A percentile compares a stretch with the other conserved stretches of the same genome.
These are phyloP conservation scores for Parazoanthus atlanticus DNA, from an alignment of 92 coral and sea anemone species.

Conservation along the genomic window DNA sequence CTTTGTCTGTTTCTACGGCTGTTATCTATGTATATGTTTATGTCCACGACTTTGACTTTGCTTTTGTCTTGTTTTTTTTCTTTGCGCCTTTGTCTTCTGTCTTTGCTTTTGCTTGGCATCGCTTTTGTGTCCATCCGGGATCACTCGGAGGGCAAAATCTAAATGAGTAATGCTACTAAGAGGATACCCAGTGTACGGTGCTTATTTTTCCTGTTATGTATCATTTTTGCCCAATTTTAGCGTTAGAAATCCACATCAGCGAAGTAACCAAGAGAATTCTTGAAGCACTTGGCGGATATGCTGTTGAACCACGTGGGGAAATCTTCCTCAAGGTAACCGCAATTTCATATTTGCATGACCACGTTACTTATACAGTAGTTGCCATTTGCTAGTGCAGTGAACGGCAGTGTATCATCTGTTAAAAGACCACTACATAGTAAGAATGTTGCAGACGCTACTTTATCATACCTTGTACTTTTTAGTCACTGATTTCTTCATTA, in stretches of 20 bases:
- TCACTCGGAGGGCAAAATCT: no score
- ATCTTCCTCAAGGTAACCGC: constrained; percentile 70
- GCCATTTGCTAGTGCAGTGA: neutral
- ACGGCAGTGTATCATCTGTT: neutral
- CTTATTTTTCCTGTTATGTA: neutral
- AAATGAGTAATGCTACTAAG: no score
- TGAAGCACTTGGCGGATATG: constrained; percentile 82
- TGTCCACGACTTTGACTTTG: no score
- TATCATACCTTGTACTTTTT: neutral
- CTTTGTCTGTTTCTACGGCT: neutral
- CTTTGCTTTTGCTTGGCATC: no score
- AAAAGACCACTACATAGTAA: neutral
- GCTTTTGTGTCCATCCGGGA: no score
- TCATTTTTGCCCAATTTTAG: constrained; percentile 33
- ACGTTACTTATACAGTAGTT: neutral
- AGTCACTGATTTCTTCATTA: no score
- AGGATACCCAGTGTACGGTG: neutral
- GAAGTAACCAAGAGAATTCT: constrained; percentile 80
- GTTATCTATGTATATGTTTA: no score
- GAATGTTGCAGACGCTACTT: no score
- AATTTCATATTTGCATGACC: neutral
- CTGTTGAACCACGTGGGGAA: constrained; percentile 82
- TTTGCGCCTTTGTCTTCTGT: no score
- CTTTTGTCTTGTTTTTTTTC: no score
- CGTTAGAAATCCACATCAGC: constrained; percentile 85